These are phyloP conservation scores for Pangasianodon hypophthalmus DNA, from an alignment of 2,113 vertebrate species.

Conservation along the genomic window DNA sequence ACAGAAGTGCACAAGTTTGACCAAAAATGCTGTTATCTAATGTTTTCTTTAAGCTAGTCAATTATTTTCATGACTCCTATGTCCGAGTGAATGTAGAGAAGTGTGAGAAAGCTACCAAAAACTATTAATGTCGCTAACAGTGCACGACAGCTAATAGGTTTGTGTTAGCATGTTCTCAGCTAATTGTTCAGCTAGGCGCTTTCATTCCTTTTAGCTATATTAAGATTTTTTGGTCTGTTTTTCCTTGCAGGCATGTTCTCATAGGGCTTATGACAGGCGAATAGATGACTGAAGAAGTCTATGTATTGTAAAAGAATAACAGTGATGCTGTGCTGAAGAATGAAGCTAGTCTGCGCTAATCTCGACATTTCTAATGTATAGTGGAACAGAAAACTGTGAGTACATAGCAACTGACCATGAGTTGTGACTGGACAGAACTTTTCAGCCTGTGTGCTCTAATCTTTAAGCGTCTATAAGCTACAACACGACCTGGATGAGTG, in stretches of 20 bases:
- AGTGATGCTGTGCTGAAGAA: conserved; percentile 11
- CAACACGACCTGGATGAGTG: neutral
- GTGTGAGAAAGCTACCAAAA: neutral
- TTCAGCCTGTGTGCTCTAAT: conserved; percentile 5
- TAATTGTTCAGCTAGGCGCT: neutral
- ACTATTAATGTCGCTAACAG: neutral
- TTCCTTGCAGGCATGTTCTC: conserved; percentile 14
- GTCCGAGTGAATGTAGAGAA: neutral
- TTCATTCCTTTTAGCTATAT: conserved; percentile 4
- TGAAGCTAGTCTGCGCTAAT: conserved; percentile 29
- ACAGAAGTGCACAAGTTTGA: conserved; percentile 8
- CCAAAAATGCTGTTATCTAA: conserved; percentile 6
- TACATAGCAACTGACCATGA: conserved; percentile 13
- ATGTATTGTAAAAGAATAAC: conserved; percentile 18
- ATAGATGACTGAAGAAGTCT: neutral
- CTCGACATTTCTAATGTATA: neutral
- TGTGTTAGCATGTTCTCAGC: conserved; percentile 6
- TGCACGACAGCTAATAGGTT: neutral
- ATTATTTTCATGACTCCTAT: neutral
- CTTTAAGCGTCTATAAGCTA: conserved; percentile 41
- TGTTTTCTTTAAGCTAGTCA: neutral
- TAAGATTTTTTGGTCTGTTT: conserved; percentile 1
- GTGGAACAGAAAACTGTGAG: conserved; percentile 40
- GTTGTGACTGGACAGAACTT: conserved; percentile 17
- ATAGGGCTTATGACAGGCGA: neutral